These are phyloP conservation scores for Fistularia commersonii DNA, from an alignment of 2,797 vertebrate species.

Conservation along the genomic window DNA sequence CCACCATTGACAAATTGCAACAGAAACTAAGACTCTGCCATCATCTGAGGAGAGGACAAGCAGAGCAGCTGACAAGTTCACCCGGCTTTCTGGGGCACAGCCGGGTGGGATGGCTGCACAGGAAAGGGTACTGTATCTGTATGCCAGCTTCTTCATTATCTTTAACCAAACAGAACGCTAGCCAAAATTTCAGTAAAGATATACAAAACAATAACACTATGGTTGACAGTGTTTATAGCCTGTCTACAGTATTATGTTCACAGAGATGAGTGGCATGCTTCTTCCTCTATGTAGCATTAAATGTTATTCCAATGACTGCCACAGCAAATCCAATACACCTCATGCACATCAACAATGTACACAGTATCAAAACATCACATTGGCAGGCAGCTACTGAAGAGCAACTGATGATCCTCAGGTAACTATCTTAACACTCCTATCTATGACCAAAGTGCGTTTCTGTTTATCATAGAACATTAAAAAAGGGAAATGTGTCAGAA, in stretches of 20 bases:
- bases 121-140: constrained; percentile 13
- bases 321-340: constrained; percentile 57
- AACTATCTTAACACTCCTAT: constrained; percentile 40
- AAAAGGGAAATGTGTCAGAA: constrained; percentile 40
- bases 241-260: constrained; percentile 52
- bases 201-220: constrained; percentile 61
- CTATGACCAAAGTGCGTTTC: constrained; percentile 53
- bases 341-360: constrained; percentile 63
- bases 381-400: constrained; percentile 57
- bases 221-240: constrained; percentile 48
- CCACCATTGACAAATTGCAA: constrained; percentile 17
- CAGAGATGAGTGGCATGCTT: constrained; percentile 59
- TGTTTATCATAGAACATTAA: constrained; percentile 43
- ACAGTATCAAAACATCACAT: constrained; percentile 64
- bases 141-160: constrained; percentile 9
- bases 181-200: constrained; percentile 35
- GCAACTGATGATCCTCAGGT: constrained; percentile 42
- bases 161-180: constrained; percentile 20
- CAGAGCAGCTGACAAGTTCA: constrained; percentile 17
- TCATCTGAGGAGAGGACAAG: not conserved
- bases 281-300: constrained; percentile 36
- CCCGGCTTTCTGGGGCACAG: constrained; percentile 15
- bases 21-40: constrained; percentile 12
- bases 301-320: constrained; percentile 41
- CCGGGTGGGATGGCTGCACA: constrained; percentile 13